phyloP scores from a whole-genome alignment of 2,113 vertebrate genomes.

The Cichladusa arquata region DNA sequence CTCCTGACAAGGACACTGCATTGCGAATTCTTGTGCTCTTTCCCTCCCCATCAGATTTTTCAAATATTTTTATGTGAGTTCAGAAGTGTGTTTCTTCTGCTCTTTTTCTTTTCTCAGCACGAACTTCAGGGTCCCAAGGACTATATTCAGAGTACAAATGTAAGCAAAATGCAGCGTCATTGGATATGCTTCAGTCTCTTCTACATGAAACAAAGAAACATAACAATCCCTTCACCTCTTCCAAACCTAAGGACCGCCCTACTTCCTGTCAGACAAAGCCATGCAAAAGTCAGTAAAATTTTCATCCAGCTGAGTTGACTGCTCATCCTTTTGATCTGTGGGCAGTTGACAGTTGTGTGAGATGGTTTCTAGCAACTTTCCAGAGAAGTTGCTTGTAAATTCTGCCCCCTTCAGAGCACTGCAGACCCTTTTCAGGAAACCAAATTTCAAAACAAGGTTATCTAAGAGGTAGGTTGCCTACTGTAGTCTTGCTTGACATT shows the following conservation, averaged over 20 bases:
- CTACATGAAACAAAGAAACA: neutral
- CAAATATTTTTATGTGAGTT: conserved; percentile 10
- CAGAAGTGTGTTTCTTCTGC: conserved; percentile 9
- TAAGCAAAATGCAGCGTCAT: neutral
- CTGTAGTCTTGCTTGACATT: neutral
- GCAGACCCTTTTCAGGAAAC: neutral
- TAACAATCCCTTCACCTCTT: neutral
- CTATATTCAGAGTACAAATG: neutral
- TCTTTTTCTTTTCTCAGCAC: neutral
- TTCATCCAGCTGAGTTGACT: neutral
- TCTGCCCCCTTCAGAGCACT: neutral
- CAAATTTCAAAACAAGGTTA: neutral
- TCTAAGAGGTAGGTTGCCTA: neutral
- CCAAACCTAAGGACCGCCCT: neutral
- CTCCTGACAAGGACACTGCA: neutral
- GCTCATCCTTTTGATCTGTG: neutral
- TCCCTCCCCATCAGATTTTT: neutral
- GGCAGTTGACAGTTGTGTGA: neutral
- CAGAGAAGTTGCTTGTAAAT: neutral
- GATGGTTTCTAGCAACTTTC: neutral
- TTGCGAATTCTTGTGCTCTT: neutral
- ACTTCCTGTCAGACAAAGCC: neutral
- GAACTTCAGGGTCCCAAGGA: neutral
- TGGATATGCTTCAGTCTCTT: neutral
- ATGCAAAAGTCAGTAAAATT: neutral